Conservation (phyloP, 2,888 invertebrate species). For the Nipponacmea schrenckii region DNA sequence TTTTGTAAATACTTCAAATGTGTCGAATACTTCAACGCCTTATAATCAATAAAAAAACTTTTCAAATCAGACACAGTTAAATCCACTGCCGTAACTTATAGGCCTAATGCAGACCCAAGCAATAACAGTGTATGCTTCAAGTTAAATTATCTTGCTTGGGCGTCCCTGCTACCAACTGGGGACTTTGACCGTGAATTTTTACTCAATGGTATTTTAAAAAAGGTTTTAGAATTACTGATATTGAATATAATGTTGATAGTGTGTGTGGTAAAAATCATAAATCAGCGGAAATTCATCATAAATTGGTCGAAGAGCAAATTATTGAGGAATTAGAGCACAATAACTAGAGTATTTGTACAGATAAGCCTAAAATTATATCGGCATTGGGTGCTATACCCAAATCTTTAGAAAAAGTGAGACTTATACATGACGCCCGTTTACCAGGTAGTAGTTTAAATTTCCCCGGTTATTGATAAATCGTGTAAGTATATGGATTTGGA, state of each 20-base stretch:
- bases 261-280: no score
- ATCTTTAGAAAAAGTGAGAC: not conserved
- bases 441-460: not conserved
- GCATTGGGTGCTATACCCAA: constrained; percentile 5
- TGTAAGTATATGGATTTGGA: constrained; percentile 9
- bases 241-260: not conserved
- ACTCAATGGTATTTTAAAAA: not conserved
- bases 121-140: not conserved
- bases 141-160: not conserved
- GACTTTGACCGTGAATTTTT: not conserved
- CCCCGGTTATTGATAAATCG: not conserved
- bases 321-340: not conserved
- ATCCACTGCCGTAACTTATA: no score
- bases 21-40: no score
- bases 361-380: not conserved
- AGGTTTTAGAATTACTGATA: not conserved
- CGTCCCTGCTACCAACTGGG: not conserved
- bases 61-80: no score
- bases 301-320: no score
- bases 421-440: constrained; percentile 5
- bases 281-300: no score
- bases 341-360: not conserved
- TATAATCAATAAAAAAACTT: no score
- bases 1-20: no score
- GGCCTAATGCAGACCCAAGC: no score